A percentile compares a stretch with the other conserved stretches of the same genome.
These are phyloP conservation scores for Lithophane leautieri DNA, from an alignment of 2,888 invertebrate genomes.

Conservation along the genomic window DNA sequence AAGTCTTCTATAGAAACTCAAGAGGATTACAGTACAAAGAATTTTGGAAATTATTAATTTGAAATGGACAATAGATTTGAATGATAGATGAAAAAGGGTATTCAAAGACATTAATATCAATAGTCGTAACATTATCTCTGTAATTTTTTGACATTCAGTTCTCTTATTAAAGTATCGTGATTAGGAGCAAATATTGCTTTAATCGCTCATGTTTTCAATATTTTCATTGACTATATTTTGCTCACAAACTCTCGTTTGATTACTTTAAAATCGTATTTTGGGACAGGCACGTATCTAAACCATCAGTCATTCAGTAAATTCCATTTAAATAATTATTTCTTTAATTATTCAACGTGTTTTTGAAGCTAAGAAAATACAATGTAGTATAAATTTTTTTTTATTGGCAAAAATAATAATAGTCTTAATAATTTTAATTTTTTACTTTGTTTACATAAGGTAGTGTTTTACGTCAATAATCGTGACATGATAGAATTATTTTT, in stretches of 20 bases:
- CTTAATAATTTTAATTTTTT: too few species aligned
- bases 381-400: too few species aligned
- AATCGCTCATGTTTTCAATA: not conserved
- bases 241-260: not conserved
- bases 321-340: too few species aligned
- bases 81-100: constrained; percentile 13
- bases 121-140: not conserved
- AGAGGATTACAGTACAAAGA: constrained; percentile 34
- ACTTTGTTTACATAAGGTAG: too few species aligned
- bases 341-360: too few species aligned
- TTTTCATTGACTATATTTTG: not conserved
- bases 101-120: constrained; percentile 18
- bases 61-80: constrained; percentile 33
- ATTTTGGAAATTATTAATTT: constrained; percentile 28
- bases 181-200: not conserved
- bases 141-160: not conserved
- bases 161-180: not conserved
- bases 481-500: too few species aligned
- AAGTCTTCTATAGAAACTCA: constrained; percentile 18
- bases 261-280: not conserved
- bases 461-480: too few species aligned
- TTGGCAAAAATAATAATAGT: too few species aligned
- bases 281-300: not conserved
- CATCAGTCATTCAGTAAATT: not conserved
- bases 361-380: too few species aligned